Conservation (phyloP, 92 coral and sea anemone genomes). For the Umimayanthus chanpuru region DNA sequence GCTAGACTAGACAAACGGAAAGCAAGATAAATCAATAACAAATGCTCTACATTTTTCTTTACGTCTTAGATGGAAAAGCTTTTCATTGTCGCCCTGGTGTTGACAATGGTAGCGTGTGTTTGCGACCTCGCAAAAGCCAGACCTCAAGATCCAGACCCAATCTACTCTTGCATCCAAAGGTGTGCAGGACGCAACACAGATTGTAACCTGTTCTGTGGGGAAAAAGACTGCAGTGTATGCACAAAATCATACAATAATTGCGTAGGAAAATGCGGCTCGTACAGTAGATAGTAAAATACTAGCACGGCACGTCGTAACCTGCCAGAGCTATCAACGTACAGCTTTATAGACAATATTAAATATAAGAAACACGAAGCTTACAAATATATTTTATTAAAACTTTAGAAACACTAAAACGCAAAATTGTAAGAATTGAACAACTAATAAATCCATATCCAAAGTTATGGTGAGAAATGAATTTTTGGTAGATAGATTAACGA, state of each 20-base stretch:
- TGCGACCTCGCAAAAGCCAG: not conserved
- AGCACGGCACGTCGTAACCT: not conserved
- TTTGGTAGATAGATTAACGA: too few relatives aligned
- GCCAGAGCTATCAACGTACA: not conserved
- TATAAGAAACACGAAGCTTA: not conserved
- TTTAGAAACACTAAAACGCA: not conserved
- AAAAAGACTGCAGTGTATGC: too few relatives aligned
- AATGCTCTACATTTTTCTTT: too few relatives aligned
- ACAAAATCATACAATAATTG: too few relatives aligned
- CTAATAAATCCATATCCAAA: too few relatives aligned
- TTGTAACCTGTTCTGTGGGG: too few relatives aligned
- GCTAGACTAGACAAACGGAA: too few relatives aligned
- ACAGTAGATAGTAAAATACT: too few relatives aligned
- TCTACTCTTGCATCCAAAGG: not conserved
- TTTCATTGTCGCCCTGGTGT: not conserved
- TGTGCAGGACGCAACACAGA: not conserved
- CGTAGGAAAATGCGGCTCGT: too few relatives aligned
- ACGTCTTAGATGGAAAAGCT: not conserved
- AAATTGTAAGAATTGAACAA: not conserved
- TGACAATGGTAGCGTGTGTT: not conserved
- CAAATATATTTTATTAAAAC: not conserved
- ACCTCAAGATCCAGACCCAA: not conserved
- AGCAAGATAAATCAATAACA: too few relatives aligned
- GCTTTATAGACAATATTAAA: not conserved
- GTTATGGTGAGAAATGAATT: too few relatives aligned